phyloP scores from a whole-genome alignment of 1,140 invertebrate genomes.

The Gryon sp. region DNA sequence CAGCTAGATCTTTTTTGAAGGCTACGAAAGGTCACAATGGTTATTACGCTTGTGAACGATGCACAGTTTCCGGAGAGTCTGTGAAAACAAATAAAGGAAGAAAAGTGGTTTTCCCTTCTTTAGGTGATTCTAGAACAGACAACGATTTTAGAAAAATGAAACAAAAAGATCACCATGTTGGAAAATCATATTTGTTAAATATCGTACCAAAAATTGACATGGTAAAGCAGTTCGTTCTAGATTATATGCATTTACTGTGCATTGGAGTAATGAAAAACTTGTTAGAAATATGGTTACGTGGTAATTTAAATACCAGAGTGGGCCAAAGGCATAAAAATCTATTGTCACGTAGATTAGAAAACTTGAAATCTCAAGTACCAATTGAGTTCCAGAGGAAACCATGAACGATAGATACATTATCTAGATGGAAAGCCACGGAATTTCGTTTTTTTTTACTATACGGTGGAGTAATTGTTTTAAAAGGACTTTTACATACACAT shows the following conservation, averaged over 20 bases:
- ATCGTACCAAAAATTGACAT: conserved; percentile 18
- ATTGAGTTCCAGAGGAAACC: conserved; percentile 48
- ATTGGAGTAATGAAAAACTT: conserved; percentile 37
- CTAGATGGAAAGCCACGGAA: conserved; percentile 47
- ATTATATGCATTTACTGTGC: conserved; percentile 52
- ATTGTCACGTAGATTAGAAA: conserved; percentile 11
- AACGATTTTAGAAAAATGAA: background rate
- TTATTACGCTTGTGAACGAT: conserved; percentile 27
- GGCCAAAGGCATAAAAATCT: background rate
- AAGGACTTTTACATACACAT: conserved; percentile 29
- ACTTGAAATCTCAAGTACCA: conserved; percentile 25
- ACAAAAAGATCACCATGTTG: conserved; percentile 9
- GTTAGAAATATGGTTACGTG: conserved; percentile 19
- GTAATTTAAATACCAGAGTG: conserved; percentile 2
- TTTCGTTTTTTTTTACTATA: conserved; percentile 55
- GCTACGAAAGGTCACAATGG: conserved; percentile 1
- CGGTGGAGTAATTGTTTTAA: conserved; percentile 35
- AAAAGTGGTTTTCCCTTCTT: background rate
- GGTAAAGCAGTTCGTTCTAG: conserved; percentile 37
- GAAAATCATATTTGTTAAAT: conserved; percentile 1
- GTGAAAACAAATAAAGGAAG: background rate
- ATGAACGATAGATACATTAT: background rate
- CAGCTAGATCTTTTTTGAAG: conserved; percentile 22
- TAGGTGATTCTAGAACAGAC: background rate
- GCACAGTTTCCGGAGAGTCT: conserved; percentile 1